Percentiles rank a stretch among this genome's conserved stretches.
These are phyloP conservation scores for Micropoecilia bifurca DNA, from an alignment of 2,797 vertebrate genomes.

Conservation along the genomic window DNA sequence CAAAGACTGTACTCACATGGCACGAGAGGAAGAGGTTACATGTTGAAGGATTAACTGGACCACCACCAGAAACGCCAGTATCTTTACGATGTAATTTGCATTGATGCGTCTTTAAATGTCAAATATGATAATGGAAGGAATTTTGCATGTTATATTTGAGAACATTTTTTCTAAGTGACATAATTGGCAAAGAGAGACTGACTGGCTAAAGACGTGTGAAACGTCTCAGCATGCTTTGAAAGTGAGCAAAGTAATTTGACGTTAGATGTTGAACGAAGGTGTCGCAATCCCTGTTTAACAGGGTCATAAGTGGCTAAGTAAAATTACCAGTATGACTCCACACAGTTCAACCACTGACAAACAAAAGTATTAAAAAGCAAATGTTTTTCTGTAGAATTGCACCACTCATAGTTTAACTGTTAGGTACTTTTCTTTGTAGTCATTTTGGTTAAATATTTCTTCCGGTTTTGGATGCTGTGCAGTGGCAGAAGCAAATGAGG, in stretches of 20 bases:
- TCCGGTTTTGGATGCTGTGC: neutral
- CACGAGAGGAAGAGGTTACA: slow-evolving; percentile 10
- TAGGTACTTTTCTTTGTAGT: neutral
- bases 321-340: neutral
- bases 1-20: slow-evolving; percentile 2
- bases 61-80: neutral
- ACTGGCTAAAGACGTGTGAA: neutral
- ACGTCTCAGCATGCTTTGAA: neutral
- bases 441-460: neutral
- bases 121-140: neutral
- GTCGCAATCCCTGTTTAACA: neutral
- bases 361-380: neutral
- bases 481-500: neutral
- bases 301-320: neutral
- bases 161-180: neutral
- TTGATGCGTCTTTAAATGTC: slow-evolving; percentile 6
- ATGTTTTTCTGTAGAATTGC: neutral
- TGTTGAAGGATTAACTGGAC: slow-evolving; percentile 7
- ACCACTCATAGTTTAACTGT: neutral
- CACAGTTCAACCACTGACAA: neutral
- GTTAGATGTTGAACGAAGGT: neutral
- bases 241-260: neutral
- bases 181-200: neutral
- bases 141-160: neutral
- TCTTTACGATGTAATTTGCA: slow-evolving; percentile 1